These are phyloP conservation scores for Ips nitidus DNA, from an alignment of 1,140 invertebrate species.

Conservation along the genomic window DNA sequence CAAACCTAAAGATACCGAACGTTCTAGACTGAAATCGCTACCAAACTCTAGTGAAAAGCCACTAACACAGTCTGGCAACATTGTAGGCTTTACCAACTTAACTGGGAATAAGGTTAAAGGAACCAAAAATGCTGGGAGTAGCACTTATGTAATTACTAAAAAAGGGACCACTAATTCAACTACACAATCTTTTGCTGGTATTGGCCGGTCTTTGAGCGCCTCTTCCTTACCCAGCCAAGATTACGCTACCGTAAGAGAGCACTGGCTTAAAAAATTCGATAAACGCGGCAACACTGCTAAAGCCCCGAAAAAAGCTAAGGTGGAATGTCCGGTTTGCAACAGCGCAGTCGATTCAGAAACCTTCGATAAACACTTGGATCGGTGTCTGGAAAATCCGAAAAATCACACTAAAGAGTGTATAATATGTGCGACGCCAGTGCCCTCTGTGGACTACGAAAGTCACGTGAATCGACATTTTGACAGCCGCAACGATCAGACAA, in stretches of 20 bases:
- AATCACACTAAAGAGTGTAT: constrained; percentile 42
- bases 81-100: constrained; percentile 40
- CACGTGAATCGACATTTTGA: constrained; percentile 50
- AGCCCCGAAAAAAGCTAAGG: constrained; percentile 35
- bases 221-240: constrained; percentile 37
- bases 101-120: constrained; percentile 17
- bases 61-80: constrained; percentile 26
- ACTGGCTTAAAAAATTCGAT: constrained; percentile 57
- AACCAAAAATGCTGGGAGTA: constrained; percentile 44
- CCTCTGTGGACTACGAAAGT: constrained; percentile 47
- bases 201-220: constrained; percentile 18
- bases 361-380: constrained; percentile 63
- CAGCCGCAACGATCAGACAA: constrained; percentile 27
- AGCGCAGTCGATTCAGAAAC: constrained; percentile 51
- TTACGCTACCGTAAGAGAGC: constrained; percentile 54
- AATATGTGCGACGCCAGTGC: constrained; percentile 48
- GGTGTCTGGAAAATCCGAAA: constrained; percentile 53
- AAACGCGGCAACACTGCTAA: constrained; percentile 23
- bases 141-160: constrained; percentile 47
- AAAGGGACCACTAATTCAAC: constrained; percentile 32
- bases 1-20: constrained; percentile 22
- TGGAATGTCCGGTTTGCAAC: constrained; percentile 65
- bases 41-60: too few species aligned
- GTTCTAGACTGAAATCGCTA: constrained; percentile 36
- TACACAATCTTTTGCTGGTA: constrained; percentile 37